A percentile compares a stretch with the other conserved stretches of the same genome.
phyloP scores from a whole-genome alignment of 2,888 invertebrate species.

The Podabrus alpinus region DNA sequence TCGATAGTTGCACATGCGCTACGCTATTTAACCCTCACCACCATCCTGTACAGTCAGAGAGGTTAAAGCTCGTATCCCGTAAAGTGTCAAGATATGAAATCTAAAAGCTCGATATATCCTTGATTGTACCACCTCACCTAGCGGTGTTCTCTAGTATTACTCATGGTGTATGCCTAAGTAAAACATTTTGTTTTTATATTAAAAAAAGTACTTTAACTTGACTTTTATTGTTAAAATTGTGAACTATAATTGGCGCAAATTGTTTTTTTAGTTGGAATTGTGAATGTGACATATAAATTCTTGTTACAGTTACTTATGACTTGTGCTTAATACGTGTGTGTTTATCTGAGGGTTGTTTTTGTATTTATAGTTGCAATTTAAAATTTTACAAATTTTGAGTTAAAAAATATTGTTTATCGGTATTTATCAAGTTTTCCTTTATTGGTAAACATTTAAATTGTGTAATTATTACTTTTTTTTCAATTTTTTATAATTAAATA shows the following conservation, averaged over 20 bases:
- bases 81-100: constrained; percentile 38
- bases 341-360: constrained; percentile 17
- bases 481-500: no score
- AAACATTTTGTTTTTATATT: constrained; percentile 43
- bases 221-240: neutral
- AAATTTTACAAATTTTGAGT: neutral
- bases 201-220: constrained; percentile 7
- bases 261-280: neutral
- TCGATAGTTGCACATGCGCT: constrained; percentile 46
- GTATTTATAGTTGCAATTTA: constrained; percentile 17
- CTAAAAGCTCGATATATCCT: constrained; percentile 41
- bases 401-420: neutral
- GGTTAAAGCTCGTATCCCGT: constrained; percentile 43
- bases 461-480: no score
- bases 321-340: constrained; percentile 21
- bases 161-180: constrained; percentile 40
- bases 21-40: constrained; percentile 36
- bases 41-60: constrained; percentile 40
- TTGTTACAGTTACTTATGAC: neutral
- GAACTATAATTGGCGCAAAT: neutral
- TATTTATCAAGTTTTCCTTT: neutral
- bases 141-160: constrained; percentile 48
- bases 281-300: neutral
- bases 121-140: constrained; percentile 49
- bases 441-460: neutral